Base-by-base conservation (phyloP, 2,888 invertebrate genomes). In the Macrophya annulata region DNA sequence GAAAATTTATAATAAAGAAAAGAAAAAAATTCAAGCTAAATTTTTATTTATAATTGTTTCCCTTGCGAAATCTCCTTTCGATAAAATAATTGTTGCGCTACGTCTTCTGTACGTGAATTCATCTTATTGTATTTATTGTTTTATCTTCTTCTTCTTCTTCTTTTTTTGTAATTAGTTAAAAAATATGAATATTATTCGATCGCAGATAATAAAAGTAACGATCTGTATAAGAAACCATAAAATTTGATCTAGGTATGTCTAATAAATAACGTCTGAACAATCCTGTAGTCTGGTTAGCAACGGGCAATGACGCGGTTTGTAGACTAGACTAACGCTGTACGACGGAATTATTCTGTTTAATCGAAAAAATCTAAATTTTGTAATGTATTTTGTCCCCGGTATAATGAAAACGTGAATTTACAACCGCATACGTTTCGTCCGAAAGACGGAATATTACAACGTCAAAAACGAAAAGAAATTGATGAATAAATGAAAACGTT, bases 281-380 rank as follows among this genome's bases (percentile, higher is more conserved):
- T 77, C 77, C 77, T 77, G 48, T 55, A 55, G 77, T 31, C 77
- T 37, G 77, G 77, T 55, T 77, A 77, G 77, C 55, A 77, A 77
- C 77, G n/a, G 55, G 77, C 45, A 12, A 45, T n/a, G 21, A 25
- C 43, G 45, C 74, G 45, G 45, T 74, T 1, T 37, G 17, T 37
- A 37, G 21, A 68, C 37, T 15, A 68, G 17, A 68, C 68, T 68
- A 68, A 4, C 17, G 17, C 37, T 37, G 12, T 17, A 37, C 31
- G 31, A 37, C 37, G 15, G 37, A 5, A 2, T 62, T 25, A 2
- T 62, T 25, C 25, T 40, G 15, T 74, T 21, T 25, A 21, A 74
- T 12, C 2, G n/a, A 72, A 4, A 15, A 74, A 74, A 45, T 15
- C 31, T 31, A 31, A 31, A 31, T 31, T 31, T 31, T 31, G 31